phyloP scores from a whole-genome alignment of 2,888 invertebrate genomes.

The Nineta flava region DNA sequence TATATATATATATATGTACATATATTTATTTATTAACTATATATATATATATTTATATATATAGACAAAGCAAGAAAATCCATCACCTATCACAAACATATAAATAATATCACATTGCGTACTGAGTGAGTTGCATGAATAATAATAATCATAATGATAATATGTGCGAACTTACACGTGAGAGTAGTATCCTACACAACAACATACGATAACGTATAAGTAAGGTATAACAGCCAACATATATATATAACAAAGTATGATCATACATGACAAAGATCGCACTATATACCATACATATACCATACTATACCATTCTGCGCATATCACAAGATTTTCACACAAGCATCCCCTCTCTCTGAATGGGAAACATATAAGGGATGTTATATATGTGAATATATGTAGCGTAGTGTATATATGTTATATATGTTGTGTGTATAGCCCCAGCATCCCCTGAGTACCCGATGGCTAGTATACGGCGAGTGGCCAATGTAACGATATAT shows the following conservation, averaged over 20 bases:
- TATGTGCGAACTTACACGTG: too few species aligned
- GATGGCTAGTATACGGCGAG: conserved; percentile 35
- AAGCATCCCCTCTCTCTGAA: neutral
- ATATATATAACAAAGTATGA: neutral
- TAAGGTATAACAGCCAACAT: neutral
- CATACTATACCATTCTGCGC: neutral
- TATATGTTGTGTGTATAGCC: conserved; percentile 10
- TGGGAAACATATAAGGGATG: neutral
- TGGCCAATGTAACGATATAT: conserved; percentile 23
- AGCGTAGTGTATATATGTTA: too few species aligned
- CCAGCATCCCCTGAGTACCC: conserved; percentile 33
- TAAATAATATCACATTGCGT: too few species aligned
- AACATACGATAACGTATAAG: too few species aligned
- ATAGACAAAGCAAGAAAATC: too few species aligned
- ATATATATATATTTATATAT: too few species aligned
- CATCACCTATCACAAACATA: too few species aligned
- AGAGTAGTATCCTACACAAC: too few species aligned
- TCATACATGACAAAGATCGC: neutral
- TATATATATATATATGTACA: too few species aligned
- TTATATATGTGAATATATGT: neutral
- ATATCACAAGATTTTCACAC: neutral
- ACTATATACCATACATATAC: neutral
- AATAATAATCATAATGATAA: too few species aligned
- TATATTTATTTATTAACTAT: too few species aligned
- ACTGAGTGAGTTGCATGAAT: too few species aligned